phyloP scores from a whole-genome alignment of 2,888 invertebrate genomes.

The Podabrus alpinus region DNA sequence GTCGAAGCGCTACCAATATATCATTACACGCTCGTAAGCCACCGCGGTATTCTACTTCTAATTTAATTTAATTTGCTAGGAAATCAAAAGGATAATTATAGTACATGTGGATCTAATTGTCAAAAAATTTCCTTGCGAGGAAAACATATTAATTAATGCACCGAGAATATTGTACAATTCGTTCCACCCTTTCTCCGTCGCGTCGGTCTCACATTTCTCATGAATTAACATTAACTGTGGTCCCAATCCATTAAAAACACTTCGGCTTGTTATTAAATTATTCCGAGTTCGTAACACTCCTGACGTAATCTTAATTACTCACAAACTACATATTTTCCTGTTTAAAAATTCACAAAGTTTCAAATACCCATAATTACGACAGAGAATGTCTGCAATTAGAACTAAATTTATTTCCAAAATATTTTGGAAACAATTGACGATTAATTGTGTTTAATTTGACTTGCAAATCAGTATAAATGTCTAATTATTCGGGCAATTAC shows the following conservation, averaged over 20 bases:
- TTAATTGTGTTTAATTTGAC: conserved; percentile 36
- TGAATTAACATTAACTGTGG: conserved; percentile 48
- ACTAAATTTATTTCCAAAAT: conserved; percentile 29
- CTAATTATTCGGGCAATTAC: conserved; percentile 40
- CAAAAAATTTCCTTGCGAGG: not conserved
- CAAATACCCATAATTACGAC: not conserved
- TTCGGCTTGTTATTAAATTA: conserved; percentile 44
- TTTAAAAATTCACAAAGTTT: not conserved
- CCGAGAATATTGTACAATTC: not conserved
- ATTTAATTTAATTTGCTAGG: not conserved
- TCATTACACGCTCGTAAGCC: not conserved
- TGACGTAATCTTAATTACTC: not conserved
- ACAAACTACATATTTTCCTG: not conserved
- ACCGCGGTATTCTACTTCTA: not conserved
- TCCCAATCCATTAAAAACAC: conserved; percentile 38
- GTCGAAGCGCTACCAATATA: not conserved
- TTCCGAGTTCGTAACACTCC: conserved; percentile 37
- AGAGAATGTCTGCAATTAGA: not conserved
- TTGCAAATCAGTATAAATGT: conserved; percentile 41
- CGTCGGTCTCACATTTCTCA: conserved; percentile 42
- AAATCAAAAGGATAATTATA: not conserved
- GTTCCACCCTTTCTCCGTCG: not conserved
- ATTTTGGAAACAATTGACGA: conserved; percentile 38
- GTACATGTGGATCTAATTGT: not conserved
- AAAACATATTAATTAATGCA: not conserved